Conservation (phyloP, 2,797 vertebrate genomes). For the Sebastes trivittatus region DNA sequence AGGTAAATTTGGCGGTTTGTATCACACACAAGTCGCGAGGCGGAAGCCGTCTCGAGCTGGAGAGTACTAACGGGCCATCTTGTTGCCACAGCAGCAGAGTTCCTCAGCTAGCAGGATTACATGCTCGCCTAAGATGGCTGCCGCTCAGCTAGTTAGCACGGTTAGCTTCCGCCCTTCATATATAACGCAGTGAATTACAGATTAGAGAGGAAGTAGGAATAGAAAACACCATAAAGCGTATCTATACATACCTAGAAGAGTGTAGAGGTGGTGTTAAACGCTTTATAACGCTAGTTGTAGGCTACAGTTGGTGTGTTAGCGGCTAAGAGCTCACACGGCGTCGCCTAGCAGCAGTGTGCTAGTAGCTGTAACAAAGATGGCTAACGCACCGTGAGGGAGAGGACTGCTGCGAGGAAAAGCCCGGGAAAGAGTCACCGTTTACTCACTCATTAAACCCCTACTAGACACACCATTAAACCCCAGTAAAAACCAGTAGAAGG, state of each 20-base stretch:
- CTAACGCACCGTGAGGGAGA: too few relatives aligned
- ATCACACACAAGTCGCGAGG: constrained; percentile 13
- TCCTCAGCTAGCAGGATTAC: constrained; percentile 74
- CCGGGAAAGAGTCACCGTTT: too few relatives aligned
- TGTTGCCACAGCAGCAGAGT: constrained; percentile 77
- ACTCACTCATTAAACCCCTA: too few relatives aligned
- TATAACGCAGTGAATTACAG: constrained; percentile 43
- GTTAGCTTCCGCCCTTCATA: constrained; percentile 82
- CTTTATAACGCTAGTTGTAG: too few relatives aligned
- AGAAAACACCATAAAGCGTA: background rate
- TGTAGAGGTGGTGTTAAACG: rapidly evolving
- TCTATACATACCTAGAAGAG: rapidly evolving
- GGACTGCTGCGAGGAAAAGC: too few relatives aligned
- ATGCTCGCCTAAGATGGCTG: constrained; percentile 86
- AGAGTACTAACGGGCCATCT: constrained; percentile 80
- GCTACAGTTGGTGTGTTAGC: constrained; percentile 35
- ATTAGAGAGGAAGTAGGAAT: too few relatives aligned
- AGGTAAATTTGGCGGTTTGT: background rate
- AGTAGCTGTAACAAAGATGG: too few relatives aligned
- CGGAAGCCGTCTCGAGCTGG: constrained; percentile 55
- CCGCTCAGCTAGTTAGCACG: constrained; percentile 69
- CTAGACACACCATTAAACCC: too few relatives aligned
- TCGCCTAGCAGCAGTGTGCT: too few relatives aligned
- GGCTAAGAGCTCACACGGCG: constrained; percentile 50
- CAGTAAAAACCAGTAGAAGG: too few relatives aligned